Evolutionary conservation across 2,113 vertebrate species (phyloP).

Genomic region (Varanus salvator): DNA sequence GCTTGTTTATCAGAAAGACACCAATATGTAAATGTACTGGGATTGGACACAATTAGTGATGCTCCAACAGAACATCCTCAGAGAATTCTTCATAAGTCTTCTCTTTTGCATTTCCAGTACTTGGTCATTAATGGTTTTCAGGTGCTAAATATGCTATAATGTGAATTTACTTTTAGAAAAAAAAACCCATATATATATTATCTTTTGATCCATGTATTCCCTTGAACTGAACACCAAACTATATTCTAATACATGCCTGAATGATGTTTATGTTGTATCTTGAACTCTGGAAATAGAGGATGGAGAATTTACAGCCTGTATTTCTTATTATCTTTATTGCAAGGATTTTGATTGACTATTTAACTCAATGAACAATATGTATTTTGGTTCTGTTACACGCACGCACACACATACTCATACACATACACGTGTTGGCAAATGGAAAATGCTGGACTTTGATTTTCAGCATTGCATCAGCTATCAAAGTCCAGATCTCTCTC

Average conservation of each 20-base stretch:
- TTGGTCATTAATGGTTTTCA: neutral
- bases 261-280: neutral
- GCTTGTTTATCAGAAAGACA: neutral
- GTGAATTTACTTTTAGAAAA: neutral
- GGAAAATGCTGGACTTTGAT: constrained; percentile 1
- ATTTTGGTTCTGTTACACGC: constrained; percentile 21
- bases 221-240: neutral
- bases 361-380: constrained; percentile 43
- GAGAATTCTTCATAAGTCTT: neutral
- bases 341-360: constrained; percentile 54
- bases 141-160: neutral
- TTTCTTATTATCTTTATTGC: constrained; percentile 53
- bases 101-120: neutral
- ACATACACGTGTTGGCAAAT: constrained; percentile 12
- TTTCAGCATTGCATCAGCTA: too few relatives aligned
- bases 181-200: neutral
- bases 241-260: neutral
- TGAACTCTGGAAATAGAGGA: constrained; percentile 5
- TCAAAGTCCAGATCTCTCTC: constrained; percentile 18
- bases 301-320: constrained; percentile 27
- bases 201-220: neutral
- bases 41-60: neutral
- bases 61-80: neutral
- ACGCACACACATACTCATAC: neutral
- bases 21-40: neutral